phyloP scores from a whole-genome alignment of 2,888 invertebrate species.

The Drosophila merina region DNA sequence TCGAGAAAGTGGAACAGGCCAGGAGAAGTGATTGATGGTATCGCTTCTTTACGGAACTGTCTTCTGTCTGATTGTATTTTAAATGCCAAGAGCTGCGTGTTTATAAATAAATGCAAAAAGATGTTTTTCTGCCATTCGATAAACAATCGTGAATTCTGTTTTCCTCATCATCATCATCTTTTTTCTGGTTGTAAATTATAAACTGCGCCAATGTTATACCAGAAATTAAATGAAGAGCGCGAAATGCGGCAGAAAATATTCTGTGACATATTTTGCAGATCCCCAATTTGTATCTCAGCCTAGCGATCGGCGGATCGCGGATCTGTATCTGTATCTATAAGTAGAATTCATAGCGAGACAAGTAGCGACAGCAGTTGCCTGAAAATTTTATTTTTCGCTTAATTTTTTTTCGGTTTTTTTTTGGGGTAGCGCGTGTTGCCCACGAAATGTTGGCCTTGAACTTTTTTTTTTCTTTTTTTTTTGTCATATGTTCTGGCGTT shows the following conservation, averaged over 20 bases:
- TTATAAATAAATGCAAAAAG: conserved; percentile 51
- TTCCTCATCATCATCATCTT: conserved; percentile 14
- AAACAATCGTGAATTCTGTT: background rate
- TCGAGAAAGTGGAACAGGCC: conserved; percentile 12
- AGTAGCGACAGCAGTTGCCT: conserved; percentile 44
- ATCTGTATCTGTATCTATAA: conserved; percentile 39
- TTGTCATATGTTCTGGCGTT: conserved; percentile 12
- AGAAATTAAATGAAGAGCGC: conserved; percentile 46
- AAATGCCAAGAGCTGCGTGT: conserved; percentile 1
- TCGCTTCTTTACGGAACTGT: conserved; percentile 14
- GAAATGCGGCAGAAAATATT: background rate
- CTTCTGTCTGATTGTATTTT: conserved; percentile 1
- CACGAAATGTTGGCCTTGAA: conserved; percentile 68
- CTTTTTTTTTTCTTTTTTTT: conserved; percentile 54
- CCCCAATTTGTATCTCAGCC: conserved; percentile 38
- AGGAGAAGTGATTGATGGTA: conserved; percentile 1
- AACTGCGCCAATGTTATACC: conserved; percentile 61
- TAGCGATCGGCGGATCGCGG: background rate
- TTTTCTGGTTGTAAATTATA: conserved; percentile 50
- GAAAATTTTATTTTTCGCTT: conserved; percentile 16
- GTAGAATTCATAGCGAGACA: conserved; percentile 58
- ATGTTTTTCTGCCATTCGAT: too few relatives aligned
- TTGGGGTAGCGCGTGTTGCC: conserved; percentile 58
- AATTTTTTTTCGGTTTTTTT: conserved; percentile 27
- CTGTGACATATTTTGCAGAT: conserved; percentile 45